phyloP scores from a whole-genome alignment of 1,140 invertebrate species.

The Bathynomus jamesi region DNA sequence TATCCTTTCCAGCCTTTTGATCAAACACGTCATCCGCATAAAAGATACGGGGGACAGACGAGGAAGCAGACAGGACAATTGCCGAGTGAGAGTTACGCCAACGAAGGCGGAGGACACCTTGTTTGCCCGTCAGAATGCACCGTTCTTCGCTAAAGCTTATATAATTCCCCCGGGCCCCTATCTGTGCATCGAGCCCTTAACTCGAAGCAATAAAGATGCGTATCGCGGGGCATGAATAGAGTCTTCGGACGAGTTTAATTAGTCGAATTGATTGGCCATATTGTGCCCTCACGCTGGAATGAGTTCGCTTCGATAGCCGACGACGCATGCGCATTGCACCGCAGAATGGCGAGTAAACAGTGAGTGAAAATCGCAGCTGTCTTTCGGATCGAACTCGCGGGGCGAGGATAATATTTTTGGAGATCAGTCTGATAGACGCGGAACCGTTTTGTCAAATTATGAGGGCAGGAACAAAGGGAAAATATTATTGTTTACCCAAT shows the following conservation, averaged over 20 bases:
- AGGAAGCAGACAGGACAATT: neutral
- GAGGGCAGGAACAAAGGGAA: neutral
- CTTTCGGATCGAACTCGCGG: neutral
- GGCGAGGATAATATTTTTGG: neutral
- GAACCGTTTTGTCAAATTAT: neutral
- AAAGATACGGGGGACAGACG: neutral
- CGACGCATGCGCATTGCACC: neutral
- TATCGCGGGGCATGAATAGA: neutral
- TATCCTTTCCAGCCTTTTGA: neutral
- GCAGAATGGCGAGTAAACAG: neutral
- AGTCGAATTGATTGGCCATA: conserved; percentile 1
- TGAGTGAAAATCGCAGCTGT: neutral
- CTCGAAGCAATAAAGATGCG: neutral
- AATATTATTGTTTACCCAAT: neutral
- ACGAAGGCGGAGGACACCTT: neutral
- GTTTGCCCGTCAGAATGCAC: no score
- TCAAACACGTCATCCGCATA: neutral
- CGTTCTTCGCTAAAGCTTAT: no score
- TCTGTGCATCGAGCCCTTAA: neutral
- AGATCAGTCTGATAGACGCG: neutral
- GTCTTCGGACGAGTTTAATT: neutral
- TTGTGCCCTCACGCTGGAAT: neutral
- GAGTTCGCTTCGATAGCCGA: neutral
- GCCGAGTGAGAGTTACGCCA: neutral
- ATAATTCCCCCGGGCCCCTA: no score